phyloP scores from a whole-genome alignment of 92 coral and sea anemone genomes.

The Montipora capitata region DNA sequence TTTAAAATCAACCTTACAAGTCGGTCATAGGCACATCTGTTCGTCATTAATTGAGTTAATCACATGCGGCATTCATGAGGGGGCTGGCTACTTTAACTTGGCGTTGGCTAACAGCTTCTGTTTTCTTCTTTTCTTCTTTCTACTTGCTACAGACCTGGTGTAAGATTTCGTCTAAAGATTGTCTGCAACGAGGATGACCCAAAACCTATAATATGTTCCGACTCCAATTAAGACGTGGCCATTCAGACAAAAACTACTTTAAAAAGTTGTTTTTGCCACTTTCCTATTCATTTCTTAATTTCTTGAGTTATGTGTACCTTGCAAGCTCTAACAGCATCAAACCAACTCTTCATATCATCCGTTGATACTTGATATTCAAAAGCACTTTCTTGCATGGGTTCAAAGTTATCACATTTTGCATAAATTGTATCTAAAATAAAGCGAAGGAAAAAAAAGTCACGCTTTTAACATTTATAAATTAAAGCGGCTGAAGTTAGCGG shows the following conservation, averaged over 20 bases:
- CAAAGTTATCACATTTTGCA: constrained; percentile 72
- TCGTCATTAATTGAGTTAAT: not conserved
- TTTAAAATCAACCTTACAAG: not conserved
- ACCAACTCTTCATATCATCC: constrained; percentile 74
- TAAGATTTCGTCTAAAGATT: too few relatives aligned
- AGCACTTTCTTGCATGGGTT: constrained; percentile 53
- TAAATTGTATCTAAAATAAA: constrained; percentile 40
- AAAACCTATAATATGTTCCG: too few relatives aligned
- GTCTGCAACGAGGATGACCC: too few relatives aligned
- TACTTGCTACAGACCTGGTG: too few relatives aligned
- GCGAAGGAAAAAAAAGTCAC: not conserved
- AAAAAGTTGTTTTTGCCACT: too few relatives aligned
- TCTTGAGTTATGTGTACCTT: constrained; percentile 44
- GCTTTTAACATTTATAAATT: too few relatives aligned
- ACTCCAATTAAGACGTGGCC: too few relatives aligned
- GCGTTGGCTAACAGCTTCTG: too few relatives aligned
- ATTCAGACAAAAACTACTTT: too few relatives aligned
- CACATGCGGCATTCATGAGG: not conserved
- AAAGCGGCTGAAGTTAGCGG: too few relatives aligned
- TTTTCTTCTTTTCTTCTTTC: too few relatives aligned
- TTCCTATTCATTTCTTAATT: not conserved
- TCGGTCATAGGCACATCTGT: not conserved
- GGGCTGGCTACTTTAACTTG: too few relatives aligned
- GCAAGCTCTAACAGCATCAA: constrained; percentile 79
- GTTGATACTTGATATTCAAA: constrained; percentile 71